phyloP scores from a whole-genome alignment of 2,113 vertebrate species.

The Ochotona curzoniae region DNA sequence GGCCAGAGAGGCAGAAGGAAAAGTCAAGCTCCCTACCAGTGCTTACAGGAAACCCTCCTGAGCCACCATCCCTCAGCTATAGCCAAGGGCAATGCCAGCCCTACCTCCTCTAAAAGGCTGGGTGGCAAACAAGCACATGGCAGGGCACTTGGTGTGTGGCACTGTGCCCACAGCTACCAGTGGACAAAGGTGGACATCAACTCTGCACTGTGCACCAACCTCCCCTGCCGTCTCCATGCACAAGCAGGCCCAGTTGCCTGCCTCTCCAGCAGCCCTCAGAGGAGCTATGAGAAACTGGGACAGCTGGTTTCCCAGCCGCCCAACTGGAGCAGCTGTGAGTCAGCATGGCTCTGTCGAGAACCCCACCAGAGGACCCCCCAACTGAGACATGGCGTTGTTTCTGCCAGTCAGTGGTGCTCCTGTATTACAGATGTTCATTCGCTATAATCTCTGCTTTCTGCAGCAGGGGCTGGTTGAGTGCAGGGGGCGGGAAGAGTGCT shows the following conservation, averaged over 20 bases:
- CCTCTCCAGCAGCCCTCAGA: too few species aligned
- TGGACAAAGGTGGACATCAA: not conserved
- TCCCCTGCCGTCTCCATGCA: rapidly evolving
- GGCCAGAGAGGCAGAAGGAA: not conserved
- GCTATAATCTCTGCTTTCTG: slow-evolving; percentile 24
- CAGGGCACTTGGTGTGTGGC: too few species aligned
- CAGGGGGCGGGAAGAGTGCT: not conserved
- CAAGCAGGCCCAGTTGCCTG: not conserved
- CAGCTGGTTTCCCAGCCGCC: not conserved
- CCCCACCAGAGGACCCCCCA: not conserved
- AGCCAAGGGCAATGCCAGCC: not conserved
- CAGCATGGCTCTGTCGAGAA: not conserved
- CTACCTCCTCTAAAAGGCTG: not conserved
- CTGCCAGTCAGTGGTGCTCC: not conserved
- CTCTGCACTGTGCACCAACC: rapidly evolving
- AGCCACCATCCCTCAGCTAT: not conserved
- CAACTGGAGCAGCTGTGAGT: not conserved
- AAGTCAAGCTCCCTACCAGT: not conserved
- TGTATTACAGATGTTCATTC: not conserved
- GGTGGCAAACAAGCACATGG: not conserved
- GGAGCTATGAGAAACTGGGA: not conserved
- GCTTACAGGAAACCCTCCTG: not conserved
- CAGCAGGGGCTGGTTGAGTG: not conserved
- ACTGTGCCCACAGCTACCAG: not conserved
- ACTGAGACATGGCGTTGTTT: not conserved